Percentiles rank a stretch among this genome's conserved stretches.
These are phyloP conservation scores for sheep (Ovis aries) DNA, from an alignment of 2,113 vertebrate genomes.

Conservation along the genomic window ARS-UI_Ramb_v3.0 NC_056080.1:40146501-40147000, in stretches of 20 bases:
- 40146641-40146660: not conserved
- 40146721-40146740: not conserved
- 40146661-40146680: not conserved
- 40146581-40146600: not conserved
- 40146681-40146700: not conserved
- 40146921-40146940: not conserved
- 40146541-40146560: not conserved
- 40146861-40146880: not conserved
- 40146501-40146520: not conserved
- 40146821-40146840: not conserved
- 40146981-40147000: not conserved
- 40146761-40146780: not conserved
- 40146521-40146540: not conserved
- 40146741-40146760: not conserved
- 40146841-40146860: not conserved
- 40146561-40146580: slow-evolving; percentile 1
- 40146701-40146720: not conserved
- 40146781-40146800: not conserved
- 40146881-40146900: slow-evolving; percentile 8
- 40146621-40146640: not conserved
- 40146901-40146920: slow-evolving; percentile 16
- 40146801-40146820: not conserved
- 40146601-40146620: not conserved
- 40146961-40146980: not conserved
- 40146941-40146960: not conserved